Conservation (phyloP, 2,113 vertebrate genomes). For the Lophius piscatorius region DNA sequence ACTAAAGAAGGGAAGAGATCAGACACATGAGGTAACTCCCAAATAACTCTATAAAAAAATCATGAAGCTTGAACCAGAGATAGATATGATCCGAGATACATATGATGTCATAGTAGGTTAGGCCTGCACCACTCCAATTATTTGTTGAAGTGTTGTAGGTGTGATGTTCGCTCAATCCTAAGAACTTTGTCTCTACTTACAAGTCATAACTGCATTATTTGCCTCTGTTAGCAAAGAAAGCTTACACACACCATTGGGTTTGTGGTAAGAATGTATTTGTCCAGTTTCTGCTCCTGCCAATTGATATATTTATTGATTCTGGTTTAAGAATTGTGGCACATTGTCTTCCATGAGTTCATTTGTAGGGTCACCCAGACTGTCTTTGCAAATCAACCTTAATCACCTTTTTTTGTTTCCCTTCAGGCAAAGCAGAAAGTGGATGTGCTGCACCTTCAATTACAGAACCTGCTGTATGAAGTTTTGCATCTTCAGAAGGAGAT, state of each 20-base stretch:
- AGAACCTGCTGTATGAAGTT: slow-evolving; percentile 96
- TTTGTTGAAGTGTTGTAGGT: too few species aligned
- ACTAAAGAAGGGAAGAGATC: slow-evolving; percentile 93
- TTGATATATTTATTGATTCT: slow-evolving; percentile 9
- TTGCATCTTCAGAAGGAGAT: slow-evolving; percentile 99
- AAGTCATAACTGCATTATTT: slow-evolving; percentile 14
- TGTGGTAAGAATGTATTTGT: not conserved
- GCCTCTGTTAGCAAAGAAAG: slow-evolving; percentile 15
- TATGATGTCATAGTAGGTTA: too few species aligned
- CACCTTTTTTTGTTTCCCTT: not conserved
- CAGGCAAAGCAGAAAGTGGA: slow-evolving; percentile 97
- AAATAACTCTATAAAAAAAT: not conserved
- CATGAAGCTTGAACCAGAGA: too few species aligned
- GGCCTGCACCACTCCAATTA: too few species aligned
- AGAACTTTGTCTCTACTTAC: slow-evolving; percentile 24
- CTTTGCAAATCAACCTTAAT: not conserved
- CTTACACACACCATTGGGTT: not conserved
- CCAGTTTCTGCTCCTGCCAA: not conserved
- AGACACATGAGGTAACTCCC: slow-evolving; percentile 90
- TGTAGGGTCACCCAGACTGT: not conserved
- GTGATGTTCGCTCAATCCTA: too few species aligned
- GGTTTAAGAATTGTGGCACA: not conserved
- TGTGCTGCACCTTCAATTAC: slow-evolving; percentile 95
- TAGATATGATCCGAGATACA: too few species aligned
- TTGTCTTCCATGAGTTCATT: not conserved